These are phyloP conservation scores for Cynopterus sphinx DNA, from an alignment of 2,797 vertebrate genomes.

Conservation along the genomic window DNA sequence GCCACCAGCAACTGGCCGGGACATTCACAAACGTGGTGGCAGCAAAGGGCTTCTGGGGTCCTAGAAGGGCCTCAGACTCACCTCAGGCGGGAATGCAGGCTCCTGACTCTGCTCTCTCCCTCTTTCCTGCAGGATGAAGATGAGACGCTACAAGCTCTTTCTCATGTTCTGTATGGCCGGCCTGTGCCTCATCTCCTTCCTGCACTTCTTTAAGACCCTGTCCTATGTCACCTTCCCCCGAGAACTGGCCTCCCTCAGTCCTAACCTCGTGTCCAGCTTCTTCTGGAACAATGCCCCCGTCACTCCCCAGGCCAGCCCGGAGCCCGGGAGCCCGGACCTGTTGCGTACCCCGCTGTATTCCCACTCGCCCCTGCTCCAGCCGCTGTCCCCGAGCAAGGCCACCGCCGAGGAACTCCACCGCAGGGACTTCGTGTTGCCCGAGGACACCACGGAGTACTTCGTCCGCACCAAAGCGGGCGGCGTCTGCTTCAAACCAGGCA, in stretches of 20 bases:
- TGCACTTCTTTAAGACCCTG: constrained; percentile 99
- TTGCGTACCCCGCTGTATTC: constrained; percentile 87
- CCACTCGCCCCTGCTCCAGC: constrained; percentile 86
- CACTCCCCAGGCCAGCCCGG: constrained; percentile 90
- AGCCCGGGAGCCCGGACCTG: constrained; percentile 88
- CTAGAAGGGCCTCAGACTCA: not conserved
- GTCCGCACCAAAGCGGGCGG: constrained; percentile 95
- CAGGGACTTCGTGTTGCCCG: constrained; percentile 86
- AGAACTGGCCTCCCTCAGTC: constrained; percentile 96
- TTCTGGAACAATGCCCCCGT: constrained; percentile 93
- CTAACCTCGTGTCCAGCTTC: constrained; percentile 97
- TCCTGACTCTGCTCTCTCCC: constrained; percentile 27
- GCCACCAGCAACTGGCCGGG: not conserved
- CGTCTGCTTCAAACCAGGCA: constrained; percentile 94
- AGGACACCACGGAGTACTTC: constrained; percentile 92
- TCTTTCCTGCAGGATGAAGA: constrained; percentile 93
- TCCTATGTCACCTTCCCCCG: constrained; percentile 97
- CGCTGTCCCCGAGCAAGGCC: constrained; percentile 84
- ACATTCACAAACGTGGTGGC: not conserved
- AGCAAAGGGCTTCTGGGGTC: not conserved
- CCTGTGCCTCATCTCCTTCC: constrained; percentile 99
- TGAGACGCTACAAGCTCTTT: constrained; percentile 99
- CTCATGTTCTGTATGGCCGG: constrained; percentile 98
- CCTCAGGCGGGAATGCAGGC: accelerated
- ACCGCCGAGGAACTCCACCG: constrained; percentile 88